Base-by-base conservation (phyloP, 1,140 invertebrate genomes). In the Lepidotrigona ventralis region DNA sequence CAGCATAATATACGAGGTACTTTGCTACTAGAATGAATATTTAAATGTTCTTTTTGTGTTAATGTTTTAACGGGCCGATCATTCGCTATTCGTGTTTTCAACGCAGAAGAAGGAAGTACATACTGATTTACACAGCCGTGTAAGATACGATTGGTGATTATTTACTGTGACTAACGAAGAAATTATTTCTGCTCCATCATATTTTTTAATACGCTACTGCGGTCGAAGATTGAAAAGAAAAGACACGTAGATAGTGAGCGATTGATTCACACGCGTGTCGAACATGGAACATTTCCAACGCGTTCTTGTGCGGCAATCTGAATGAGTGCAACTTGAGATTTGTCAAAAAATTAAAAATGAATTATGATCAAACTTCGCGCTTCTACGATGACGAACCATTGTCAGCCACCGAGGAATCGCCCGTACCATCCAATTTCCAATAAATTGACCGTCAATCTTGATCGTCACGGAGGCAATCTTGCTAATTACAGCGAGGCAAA, bases 121-220 rank as follows among this genome's bases (percentile, higher is more conserved):
- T n/a, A 60, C 2, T n/a, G 58, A n/a, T 60, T 60, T 14, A 60
- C 58, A 60, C n/a, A 60, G n/a, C n/a, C 23, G 23, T 60, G 23
- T 60, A 14, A 23, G 23, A n/a, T 12, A 23, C 23, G 58, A 60
- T 60, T 12, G 58, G 23, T 60, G 58, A 60, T 60, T 60, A 60
- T 60, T 60, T 60, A 60, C 23, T 60, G n/a, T 60, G 58, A 60
- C 58, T 60, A 60, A n/a, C 58, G 58, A 60, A 60, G 58, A 60
- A 14, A 60, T 60, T 60, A 60, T 60, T 60, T 12, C 58, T 60
- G 58, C 58, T 60, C 58, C 58, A 60, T 60, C 58, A 60, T 60
- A 60, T 60, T 60, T 60, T 60, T 60, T 60, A 60, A 60, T 60
- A 60, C n/a, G 58, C 23, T 60, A 60, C 39, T 60, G 21, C n/a